Conservation (phyloP, 2,888 invertebrate species). For the Thecocarcelia acutangulata region DNA sequence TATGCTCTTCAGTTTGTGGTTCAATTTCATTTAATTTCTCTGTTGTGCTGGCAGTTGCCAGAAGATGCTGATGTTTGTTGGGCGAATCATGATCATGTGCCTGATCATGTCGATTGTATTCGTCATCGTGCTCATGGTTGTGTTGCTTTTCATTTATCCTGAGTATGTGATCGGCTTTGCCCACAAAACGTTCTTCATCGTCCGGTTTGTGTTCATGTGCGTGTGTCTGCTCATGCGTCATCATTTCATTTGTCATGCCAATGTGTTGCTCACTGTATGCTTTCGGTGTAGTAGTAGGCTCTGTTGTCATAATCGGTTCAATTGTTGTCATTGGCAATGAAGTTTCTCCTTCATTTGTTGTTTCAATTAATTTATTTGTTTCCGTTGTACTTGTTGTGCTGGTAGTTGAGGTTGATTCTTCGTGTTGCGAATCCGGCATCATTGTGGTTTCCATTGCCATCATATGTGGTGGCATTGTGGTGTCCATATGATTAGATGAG, state of each 20-base stretch:
- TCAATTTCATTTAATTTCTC: constrained; percentile 68
- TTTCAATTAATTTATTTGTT: constrained; percentile 64
- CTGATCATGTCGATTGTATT: constrained; percentile 12
- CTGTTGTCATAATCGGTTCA: constrained; percentile 78
- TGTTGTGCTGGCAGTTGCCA: constrained; percentile 71
- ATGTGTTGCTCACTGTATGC: constrained; percentile 43
- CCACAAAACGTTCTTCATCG: constrained; percentile 26
- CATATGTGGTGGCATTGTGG: constrained; percentile 65
- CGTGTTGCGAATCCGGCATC: constrained; percentile 37
- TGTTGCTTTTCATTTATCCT: constrained; percentile 56
- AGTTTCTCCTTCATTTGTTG: constrained; percentile 65
- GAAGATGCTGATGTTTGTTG: constrained; percentile 50
- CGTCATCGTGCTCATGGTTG: constrained; percentile 23
- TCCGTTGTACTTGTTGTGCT: constrained; percentile 55
- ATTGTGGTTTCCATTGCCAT: constrained; percentile 65
- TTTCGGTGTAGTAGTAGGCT: constrained; percentile 77
- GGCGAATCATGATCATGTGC: constrained; percentile 27
- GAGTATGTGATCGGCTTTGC: constrained; percentile 63
- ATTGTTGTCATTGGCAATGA: constrained; percentile 75
- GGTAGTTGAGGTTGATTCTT: constrained; percentile 28
- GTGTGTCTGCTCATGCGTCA: constrained; percentile 46
- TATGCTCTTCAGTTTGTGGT: constrained; percentile 73
- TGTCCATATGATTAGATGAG: constrained; percentile 55
- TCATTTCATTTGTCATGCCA: constrained; percentile 37
- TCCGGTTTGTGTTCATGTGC: constrained; percentile 24